Base-by-base conservation (phyloP, 2,888 invertebrate species). In the Papilio demoleus region DNA sequence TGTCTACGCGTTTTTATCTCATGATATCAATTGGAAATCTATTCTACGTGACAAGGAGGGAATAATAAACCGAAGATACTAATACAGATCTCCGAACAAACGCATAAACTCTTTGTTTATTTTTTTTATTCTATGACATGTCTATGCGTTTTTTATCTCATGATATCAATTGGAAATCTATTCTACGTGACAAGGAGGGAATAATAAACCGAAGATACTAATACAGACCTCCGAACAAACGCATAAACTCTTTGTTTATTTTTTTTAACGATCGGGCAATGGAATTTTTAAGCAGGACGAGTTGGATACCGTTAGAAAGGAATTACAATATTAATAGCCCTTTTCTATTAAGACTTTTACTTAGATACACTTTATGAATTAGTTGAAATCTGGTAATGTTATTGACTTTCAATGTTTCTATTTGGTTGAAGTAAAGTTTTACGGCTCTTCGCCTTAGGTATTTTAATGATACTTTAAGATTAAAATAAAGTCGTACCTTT, bases 171-270 rank as follows among this genome's bases (percentile, higher is more conserved):
- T 27, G 40, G 17, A 34, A 56, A 27, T 64, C 66, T 36, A 60
- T 72, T 34, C 70, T 59, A 72, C 75, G 74, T 74, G 75, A 76
- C 79, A 76, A 73, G 74, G 73, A 70, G 79, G 81, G 81, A 82
- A 79, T 81, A 82, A 84, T 84, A 83, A 80, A 74, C 31, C 75
- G 76, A 78, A 77, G 81, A 84, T 80, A 75, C 75, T 73, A 83
- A 84, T 82, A 85, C 79, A 77, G 71, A 73, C 77, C 75, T 80
- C 74, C 74, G 77, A 77, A 80, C 74, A 76, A 75, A 77, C 74
- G 72, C 69, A 74, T 76, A 60, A 65, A 73, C 76, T 75, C 73
- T 77, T 76, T 77, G 79, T 81, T 72, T 78, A n/a, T 77, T 79
- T 79, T 79, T 76, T 64, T 58, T 31, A 14, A 5, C 50, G 19